A percentile compares a stretch with the other conserved stretches of the same genome.
These are phyloP conservation scores for Echiichthys vipera DNA, from an alignment of 2,797 vertebrate genomes.

Conservation along the genomic window DNA sequence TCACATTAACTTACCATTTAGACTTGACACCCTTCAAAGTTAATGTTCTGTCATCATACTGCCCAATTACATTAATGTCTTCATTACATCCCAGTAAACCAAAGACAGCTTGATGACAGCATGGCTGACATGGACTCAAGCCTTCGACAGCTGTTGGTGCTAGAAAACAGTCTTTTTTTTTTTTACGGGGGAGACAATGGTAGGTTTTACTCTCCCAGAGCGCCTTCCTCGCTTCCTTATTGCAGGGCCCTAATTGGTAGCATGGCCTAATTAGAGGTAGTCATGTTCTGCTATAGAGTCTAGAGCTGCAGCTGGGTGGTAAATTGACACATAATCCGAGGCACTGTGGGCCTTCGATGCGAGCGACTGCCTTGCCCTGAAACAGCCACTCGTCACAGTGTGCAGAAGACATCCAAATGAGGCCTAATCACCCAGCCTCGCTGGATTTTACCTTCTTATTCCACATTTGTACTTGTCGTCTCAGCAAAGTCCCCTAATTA, in stretches of 20 bases:
- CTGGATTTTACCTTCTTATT: slow-evolving; percentile 81
- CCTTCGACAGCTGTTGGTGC: slow-evolving; percentile 46
- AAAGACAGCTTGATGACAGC: slow-evolving; percentile 38
- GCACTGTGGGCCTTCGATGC: slow-evolving; percentile 79
- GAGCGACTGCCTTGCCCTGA: slow-evolving; percentile 66
- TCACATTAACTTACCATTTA: slow-evolving; percentile 37
- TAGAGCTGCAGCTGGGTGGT: slow-evolving; percentile 81
- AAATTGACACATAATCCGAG: slow-evolving; percentile 86
- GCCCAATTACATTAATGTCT: slow-evolving; percentile 33
- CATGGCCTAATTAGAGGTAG: slow-evolving; percentile 84
- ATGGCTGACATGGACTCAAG: slow-evolving; percentile 37
- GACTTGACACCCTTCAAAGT: slow-evolving; percentile 41
- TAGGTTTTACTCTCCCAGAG: slow-evolving; percentile 61
- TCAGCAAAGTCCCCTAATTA: slow-evolving; percentile 80
- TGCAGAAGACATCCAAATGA: slow-evolving; percentile 78
- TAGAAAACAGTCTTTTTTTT: slow-evolving; percentile 40
- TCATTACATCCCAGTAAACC: slow-evolving; percentile 39
- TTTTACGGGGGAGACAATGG: slow-evolving; percentile 57
- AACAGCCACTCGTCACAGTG: slow-evolving; percentile 72
- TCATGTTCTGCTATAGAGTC: slow-evolving; percentile 79
- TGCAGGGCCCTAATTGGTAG: slow-evolving; percentile 82
- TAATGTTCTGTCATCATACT: slow-evolving; percentile 29
- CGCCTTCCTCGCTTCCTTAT: slow-evolving; percentile 67
- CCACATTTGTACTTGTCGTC: slow-evolving; percentile 79
- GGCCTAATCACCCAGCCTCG: slow-evolving; percentile 80